Percentiles rank a stretch among this genome's conserved stretches.
Conservation (phyloP, 2,113 vertebrate species). For the Myotis davidii region DNA sequence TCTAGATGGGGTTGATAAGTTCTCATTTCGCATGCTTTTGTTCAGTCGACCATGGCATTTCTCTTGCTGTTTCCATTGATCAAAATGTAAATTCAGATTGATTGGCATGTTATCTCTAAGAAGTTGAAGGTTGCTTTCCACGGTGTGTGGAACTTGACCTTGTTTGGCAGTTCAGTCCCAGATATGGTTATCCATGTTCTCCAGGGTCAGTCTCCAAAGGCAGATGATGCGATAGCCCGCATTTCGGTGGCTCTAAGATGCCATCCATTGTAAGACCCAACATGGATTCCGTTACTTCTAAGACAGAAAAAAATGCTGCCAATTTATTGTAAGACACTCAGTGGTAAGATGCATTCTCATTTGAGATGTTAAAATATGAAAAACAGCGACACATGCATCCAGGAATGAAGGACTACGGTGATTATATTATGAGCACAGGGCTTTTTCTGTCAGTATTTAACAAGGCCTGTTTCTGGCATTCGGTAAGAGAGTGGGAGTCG, state of each 20-base stretch:
- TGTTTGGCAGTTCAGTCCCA: background rate
- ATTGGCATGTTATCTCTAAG: background rate
- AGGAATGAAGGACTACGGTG: background rate
- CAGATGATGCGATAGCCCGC: background rate
- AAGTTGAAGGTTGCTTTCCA: slow-evolving; percentile 45
- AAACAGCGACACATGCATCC: background rate
- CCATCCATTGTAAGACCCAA: background rate
- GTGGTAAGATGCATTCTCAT: background rate
- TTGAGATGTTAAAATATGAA: background rate
- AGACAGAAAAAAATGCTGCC: background rate
- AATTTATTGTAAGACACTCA: background rate
- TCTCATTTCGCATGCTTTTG: slow-evolving; percentile 46
- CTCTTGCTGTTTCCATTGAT: slow-evolving; percentile 19
- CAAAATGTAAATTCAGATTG: slow-evolving; percentile 7
- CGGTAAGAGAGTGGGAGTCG: background rate
- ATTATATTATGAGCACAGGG: background rate
- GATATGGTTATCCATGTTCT: background rate
- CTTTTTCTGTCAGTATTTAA: background rate
- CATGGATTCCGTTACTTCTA: slow-evolving; percentile 17
- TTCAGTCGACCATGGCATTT: background rate
- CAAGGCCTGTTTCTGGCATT: background rate
- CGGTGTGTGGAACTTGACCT: background rate
- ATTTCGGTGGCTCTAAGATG: background rate
- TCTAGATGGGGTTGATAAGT: slow-evolving; percentile 33
- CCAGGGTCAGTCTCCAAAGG: background rate